Evolutionary conservation across 2,888 invertebrate genomes (phyloP).

Genomic region (Osmoderma eremita): DNA sequence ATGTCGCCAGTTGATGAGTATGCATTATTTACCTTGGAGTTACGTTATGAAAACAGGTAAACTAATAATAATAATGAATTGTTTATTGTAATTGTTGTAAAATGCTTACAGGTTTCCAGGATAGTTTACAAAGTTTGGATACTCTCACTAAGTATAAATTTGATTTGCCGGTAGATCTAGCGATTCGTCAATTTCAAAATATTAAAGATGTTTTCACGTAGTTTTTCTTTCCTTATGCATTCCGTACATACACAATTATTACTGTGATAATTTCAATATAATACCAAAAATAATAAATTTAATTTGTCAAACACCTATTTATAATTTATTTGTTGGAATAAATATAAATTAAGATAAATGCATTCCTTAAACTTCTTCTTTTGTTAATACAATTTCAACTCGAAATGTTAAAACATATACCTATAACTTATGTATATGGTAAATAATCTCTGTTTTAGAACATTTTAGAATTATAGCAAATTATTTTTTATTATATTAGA

Average conservation of each 20-base stretch:
- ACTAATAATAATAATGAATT: conserved; percentile 40
- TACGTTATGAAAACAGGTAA: conserved; percentile 92
- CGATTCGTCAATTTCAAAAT: conserved; percentile 95
- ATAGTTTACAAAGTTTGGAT: conserved; percentile 91
- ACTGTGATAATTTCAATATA: conserved; percentile 35
- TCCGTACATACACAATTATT: conserved; percentile 16
- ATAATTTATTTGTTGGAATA: conserved; percentile 11
- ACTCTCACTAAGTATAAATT: conserved; percentile 86
- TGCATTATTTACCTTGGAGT: conserved; percentile 90
- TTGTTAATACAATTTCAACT: no score
- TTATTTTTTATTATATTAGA: no score
- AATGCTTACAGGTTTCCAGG: conserved; percentile 83
- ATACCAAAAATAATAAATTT: conserved; percentile 4
- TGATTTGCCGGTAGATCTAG: conserved; percentile 94
- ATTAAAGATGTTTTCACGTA: conserved; percentile 95
- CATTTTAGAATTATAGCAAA: no score
- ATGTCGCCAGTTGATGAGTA: conserved; percentile 80
- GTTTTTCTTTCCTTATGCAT: conserved; percentile 42
- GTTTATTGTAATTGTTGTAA: neutral
- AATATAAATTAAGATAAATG: neutral
- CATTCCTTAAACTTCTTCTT: no score
- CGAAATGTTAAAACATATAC: no score
- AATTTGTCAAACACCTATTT: neutral
- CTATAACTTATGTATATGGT: no score
- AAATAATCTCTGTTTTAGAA: no score